These are phyloP conservation scores for Zalophus californianus DNA, from an alignment of 2,797 vertebrate species.

Conservation along the genomic window DNA sequence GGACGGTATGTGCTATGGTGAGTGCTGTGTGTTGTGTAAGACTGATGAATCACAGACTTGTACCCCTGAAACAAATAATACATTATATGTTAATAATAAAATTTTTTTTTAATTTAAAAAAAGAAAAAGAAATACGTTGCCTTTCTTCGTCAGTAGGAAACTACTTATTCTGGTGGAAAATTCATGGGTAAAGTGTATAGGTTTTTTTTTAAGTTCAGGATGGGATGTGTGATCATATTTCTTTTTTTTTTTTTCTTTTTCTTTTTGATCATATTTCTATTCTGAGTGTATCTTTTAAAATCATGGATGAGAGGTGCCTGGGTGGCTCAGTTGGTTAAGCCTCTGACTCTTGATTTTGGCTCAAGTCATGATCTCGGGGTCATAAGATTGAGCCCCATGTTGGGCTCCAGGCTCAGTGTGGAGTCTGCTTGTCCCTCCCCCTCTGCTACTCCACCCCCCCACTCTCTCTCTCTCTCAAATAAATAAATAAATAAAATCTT, in stretches of 20 bases:
- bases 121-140: neutral
- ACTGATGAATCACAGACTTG: too few species aligned
- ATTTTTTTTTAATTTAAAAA: too few species aligned
- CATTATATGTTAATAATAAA: too few species aligned
- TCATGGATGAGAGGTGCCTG: neutral
- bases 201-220: neutral
- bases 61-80: too few species aligned
- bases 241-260: too few species aligned
- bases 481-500: too few species aligned
- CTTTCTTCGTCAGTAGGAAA: neutral
- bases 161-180: neutral
- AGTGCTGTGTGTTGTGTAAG: too few species aligned
- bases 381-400: neutral
- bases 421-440: neutral
- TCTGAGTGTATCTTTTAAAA: neutral
- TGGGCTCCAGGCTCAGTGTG: neutral
- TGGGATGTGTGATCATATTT: neutral
- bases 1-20: too few species aligned
- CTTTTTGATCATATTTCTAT: neutral
- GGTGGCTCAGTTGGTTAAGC: neutral
- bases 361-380: neutral
- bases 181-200: neutral
- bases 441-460: neutral
- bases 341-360: neutral
- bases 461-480: neutral